Evolutionary conservation across 92 coral and sea anemone genomes (phyloP).

Genomic region (Parazoanthus darwini): DNA sequence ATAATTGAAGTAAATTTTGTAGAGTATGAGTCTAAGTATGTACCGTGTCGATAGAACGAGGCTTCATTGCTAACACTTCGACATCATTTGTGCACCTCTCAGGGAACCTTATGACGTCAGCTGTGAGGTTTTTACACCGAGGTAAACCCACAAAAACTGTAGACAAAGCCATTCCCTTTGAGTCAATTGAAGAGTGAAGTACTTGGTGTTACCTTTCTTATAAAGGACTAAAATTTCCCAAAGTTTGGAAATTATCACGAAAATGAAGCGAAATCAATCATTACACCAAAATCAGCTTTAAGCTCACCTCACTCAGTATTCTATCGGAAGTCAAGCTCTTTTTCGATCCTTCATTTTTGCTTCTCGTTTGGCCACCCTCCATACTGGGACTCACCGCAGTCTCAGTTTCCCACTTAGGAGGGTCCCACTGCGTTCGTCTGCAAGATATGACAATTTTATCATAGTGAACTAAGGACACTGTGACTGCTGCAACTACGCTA

Average conservation of each 20-base stretch:
- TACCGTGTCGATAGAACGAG: no score
- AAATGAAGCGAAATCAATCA: neutral
- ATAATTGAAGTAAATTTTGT: no score
- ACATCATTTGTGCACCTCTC: no score
- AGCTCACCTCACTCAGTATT: constrained; percentile 35
- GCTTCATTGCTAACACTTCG: no score
- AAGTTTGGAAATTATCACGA: neutral
- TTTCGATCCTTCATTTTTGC: constrained; percentile 41
- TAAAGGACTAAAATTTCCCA: neutral
- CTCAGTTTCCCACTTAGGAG: constrained; percentile 72
- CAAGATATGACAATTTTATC: neutral
- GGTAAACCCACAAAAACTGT: neutral
- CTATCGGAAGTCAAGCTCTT: constrained; percentile 42
- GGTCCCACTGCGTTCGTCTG: constrained; percentile 98
- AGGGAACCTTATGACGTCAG: no score
- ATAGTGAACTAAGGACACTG: neutral
- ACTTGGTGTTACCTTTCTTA: neutral
- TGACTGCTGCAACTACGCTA: neutral
- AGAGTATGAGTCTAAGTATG: no score
- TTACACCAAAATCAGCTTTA: no score
- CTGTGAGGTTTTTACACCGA: no score
- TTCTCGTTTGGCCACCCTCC: constrained; percentile 2
- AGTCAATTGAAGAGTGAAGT: neutral
- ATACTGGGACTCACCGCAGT: neutral
- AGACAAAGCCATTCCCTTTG: neutral